Evolutionary conservation across 2,113 vertebrate species (phyloP), one percentile per base, ranked within the genome.

Genomic region (Tonatia bakeri): DNA sequence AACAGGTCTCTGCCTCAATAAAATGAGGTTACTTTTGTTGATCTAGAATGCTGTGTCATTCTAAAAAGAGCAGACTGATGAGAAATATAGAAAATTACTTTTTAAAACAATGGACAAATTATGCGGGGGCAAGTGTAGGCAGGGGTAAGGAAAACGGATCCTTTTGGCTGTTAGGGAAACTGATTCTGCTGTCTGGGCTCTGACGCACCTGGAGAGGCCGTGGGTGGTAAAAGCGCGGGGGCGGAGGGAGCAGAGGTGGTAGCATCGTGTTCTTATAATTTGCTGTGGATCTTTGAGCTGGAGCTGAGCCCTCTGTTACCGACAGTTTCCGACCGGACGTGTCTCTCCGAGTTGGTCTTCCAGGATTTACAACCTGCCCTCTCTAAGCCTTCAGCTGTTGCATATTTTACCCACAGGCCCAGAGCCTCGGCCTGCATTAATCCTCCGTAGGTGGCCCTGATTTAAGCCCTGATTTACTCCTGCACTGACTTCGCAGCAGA

Each of bases 231-330:
- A 56, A 38, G 56, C 9, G 9, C 8, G 8, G 38, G 33, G 8
- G 47, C 16, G 7, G 2, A 20, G 13, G 11, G 13, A 19, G 28
- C 24, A 7, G 11, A 8, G 43, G 26, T 6, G 6, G 17, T 17
- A 0, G 45, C 45, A 6, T 19, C 3, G 0, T 24, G 4, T 5
- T 5, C 1, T 0, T 36, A 7, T 38, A 2, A 65, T 61, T 56
- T 4, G 5, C 2, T 1, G 24, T 31, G 15, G 45, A 22, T 24
- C 33, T 87, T 54, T 54, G 22, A 76, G n/a, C 52, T 20, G 12
- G n/a, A 72, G 73, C 1, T 47, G 24, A 31, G 3, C 11, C 11
- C 19, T 67, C 24, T 2, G 4, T 20, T 47, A 40, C 50, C 15
- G 20, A 67, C 20, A 28, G 16, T 56, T 56, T 56, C 26, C 59